Evolutionary conservation across 2,888 invertebrate species (phyloP), one percentile per base, ranked within the genome.

Genomic region (Acleris sparsana): DNA sequence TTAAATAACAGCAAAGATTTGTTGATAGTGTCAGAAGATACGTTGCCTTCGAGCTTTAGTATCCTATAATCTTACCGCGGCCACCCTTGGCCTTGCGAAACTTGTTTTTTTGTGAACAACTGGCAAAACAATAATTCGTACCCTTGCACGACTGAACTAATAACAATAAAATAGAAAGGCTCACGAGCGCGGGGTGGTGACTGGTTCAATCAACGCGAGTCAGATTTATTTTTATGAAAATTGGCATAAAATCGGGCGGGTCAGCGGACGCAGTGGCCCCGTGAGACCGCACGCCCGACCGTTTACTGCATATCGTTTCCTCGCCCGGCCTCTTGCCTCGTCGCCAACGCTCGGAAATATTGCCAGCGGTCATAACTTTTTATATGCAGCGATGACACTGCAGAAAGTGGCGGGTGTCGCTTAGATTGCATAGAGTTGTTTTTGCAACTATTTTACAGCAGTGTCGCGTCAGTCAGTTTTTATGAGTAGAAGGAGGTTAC

Each of bases 141-240:
- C 92, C 92, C 92, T 90, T 87, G 78, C 80, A 84, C 84, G 84
- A 78, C 84, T 82, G 83, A 86, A 83, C 86, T 92, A 90, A 92
- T 92, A 92, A 92, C 92, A 92, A 92, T 92, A 92, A 92, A 92
- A 91, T 89, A 91, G 92, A 89, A 86, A 88, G 87, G 86, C 90
- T 88, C 87, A 84, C 86, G 84, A 83, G 79, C 82, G 78, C 82
- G 81, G 86, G 84, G 77, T 73, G 90, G 86, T 82, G 91, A 91
- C 90, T 89, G 91, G 92, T 92, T 92, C 92, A 92, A 92, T 92
- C 92, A 92, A 88, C 88, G 86, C 82, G 83, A 86, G 83, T 85
- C 92, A 87, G 92, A 92, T 92, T 92, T 92, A 92, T 92, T 92
- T 92, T 92, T 92, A 92, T 92, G 92, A 92, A 92, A 91, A 92